Base-by-base conservation (phyloP, 2,113 vertebrate species). In the Myrmecobius fasciatus region DNA sequence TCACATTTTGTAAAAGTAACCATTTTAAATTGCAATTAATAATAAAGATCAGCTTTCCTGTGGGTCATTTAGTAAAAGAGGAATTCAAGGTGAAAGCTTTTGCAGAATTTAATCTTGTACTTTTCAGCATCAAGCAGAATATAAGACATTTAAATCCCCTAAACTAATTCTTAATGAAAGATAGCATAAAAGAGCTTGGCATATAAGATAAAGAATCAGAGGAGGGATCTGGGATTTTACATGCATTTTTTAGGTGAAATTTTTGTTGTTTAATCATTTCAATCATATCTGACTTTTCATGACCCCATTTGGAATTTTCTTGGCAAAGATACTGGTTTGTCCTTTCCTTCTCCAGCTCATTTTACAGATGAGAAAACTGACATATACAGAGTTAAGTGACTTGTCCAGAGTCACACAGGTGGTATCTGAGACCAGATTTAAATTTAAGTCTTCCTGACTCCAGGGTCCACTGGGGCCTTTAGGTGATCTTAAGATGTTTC, bases 51-150 rank as follows among this genome's bases (percentile, higher is more conserved):
- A 46, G n/a, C 53, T 75, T 53, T 56, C 12, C 25, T 46, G 31
- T 17, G 14, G 36, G 93, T 14, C 22, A 0, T 25, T 53, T 1
- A n/a, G 75, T 24, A 5, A 24, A 89, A 47, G 0, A 56, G 22
- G 89, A 31, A 17, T 28, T 28, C 52, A 11, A 51, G n/a, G 36
- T 2, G 25, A 93, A 54, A 31, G 12, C 20, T 53, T 53, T 17
- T 43, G 46, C 8, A 52, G 0, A 26, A 2, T 49, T 46, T 5
- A 52, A 11, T 54, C 52, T 43, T 17, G 2, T 8, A 20, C 9
- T 9, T 49, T 0, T 60, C 48, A 25, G 10, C 43, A 0, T 36
- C 36, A 0, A n/a, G 54, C 0, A n/a, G 1, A 1, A 52, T 4
- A 25, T 5, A 43, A 22, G 26, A 31, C 0, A 17, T 11, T 56